phyloP scores from a whole-genome alignment of 2,113 vertebrate species.

The Candoia aspera region DNA sequence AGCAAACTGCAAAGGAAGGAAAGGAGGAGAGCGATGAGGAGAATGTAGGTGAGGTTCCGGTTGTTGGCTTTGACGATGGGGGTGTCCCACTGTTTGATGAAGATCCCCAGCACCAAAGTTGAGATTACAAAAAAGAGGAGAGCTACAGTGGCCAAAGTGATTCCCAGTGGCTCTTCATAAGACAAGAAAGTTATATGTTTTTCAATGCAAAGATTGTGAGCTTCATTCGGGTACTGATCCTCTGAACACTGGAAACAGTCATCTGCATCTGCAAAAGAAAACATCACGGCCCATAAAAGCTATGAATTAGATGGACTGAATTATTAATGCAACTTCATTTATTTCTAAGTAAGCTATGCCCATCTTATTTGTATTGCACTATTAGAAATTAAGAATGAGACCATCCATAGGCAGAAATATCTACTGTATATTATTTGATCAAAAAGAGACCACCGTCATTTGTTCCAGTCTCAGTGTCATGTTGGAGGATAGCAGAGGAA shows the following conservation, averaged over 20 bases:
- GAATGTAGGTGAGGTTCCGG: neutral
- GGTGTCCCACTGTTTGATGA: neutral
- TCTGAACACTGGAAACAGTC: neutral
- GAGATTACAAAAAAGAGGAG: neutral
- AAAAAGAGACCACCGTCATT: neutral
- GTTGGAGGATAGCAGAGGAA: neutral
- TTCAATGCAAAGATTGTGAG: neutral
- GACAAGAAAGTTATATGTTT: neutral
- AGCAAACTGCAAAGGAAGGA: neutral
- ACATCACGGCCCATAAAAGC: neutral
- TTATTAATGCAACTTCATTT: neutral
- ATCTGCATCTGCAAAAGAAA: neutral
- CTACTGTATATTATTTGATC: neutral
- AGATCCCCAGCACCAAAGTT: neutral
- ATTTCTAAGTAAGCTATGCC: neutral
- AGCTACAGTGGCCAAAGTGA: neutral
- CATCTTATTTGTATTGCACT: neutral
- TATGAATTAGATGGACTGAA: neutral
- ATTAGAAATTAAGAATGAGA: neutral
- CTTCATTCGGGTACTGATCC: neutral
- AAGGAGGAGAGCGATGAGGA: neutral
- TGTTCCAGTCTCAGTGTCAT: neutral
- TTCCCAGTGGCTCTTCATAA: neutral
- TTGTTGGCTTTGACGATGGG: neutral
- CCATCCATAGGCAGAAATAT: neutral